Evolutionary conservation across 2,888 invertebrate species (phyloP).

Genomic region (Leucophenga maculata): DNA sequence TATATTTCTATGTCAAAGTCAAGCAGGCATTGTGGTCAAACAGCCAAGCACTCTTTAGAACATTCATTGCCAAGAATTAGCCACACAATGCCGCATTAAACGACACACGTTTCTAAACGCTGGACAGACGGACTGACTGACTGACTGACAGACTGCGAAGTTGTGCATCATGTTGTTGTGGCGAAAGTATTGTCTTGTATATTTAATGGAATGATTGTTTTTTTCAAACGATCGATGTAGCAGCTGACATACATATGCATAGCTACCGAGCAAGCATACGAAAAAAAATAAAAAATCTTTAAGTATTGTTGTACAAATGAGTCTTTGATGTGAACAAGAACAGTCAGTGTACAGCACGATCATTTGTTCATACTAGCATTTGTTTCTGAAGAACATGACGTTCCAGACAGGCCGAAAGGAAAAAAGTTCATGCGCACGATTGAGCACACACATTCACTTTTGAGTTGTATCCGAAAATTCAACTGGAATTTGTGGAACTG

Average conservation of each 20-base stretch:
- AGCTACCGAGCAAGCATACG: too few relatives aligned
- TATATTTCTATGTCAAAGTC: conserved; percentile 22
- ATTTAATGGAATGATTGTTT: background rate
- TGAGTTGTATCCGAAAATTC: too few relatives aligned
- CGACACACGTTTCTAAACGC: background rate
- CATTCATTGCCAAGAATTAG: conserved; percentile 20
- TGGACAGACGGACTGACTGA: too few relatives aligned
- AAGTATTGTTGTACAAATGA: too few relatives aligned
- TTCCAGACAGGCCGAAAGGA: background rate
- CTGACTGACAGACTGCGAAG: too few relatives aligned
- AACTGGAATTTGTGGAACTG: too few relatives aligned
- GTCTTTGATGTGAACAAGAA: background rate
- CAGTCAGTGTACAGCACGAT: conserved; percentile 7
- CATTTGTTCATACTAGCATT: background rate
- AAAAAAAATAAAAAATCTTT: too few relatives aligned
- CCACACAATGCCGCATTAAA: conserved; percentile 16
- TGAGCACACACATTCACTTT: conserved; percentile 9
- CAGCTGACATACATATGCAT: too few relatives aligned
- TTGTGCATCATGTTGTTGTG: too few relatives aligned
- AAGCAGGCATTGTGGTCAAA: background rate
- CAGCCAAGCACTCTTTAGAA: background rate
- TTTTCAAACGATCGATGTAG: background rate
- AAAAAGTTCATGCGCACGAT: background rate
- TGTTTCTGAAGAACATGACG: background rate
- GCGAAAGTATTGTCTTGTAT: background rate